Percentiles rank a stretch among this genome's conserved stretches.
phyloP scores from a whole-genome alignment of 2,888 invertebrate species.

The Andrena camellia region DNA sequence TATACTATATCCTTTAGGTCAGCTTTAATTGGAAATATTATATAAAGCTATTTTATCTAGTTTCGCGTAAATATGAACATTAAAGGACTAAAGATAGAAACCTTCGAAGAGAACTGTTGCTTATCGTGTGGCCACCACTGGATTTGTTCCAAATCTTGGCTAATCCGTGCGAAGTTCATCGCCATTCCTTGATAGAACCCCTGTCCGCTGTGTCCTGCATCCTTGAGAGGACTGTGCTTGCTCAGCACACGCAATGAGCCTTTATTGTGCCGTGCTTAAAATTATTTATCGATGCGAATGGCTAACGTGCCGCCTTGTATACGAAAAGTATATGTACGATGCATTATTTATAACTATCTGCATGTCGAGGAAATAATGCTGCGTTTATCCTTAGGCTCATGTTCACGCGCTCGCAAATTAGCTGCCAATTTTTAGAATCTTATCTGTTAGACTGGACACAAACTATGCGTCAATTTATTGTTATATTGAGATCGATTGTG shows the following conservation, averaged over 20 bases:
- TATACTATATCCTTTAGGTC: no score
- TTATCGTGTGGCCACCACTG: slow-evolving; percentile 28
- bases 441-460: not conserved
- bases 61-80: not conserved
- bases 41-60: no score
- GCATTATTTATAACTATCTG: slow-evolving; percentile 69
- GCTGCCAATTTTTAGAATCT: not conserved
- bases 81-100: not conserved
- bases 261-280: slow-evolving; percentile 70
- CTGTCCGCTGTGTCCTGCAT: slow-evolving; percentile 59
- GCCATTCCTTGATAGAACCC: slow-evolving; percentile 46
- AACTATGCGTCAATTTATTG: no score
- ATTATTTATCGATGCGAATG: slow-evolving; percentile 67
- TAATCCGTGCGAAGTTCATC: slow-evolving; percentile 61
- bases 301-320: slow-evolving; percentile 60
- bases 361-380: slow-evolving; percentile 44
- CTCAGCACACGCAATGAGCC: slow-evolving; percentile 44
- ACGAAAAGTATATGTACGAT: slow-evolving; percentile 66
- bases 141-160: slow-evolving; percentile 62
- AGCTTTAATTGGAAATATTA: no score
- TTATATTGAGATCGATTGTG: no score
- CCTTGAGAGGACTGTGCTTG: slow-evolving; percentile 70
- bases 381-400: slow-evolving; percentile 11
- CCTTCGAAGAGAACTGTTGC: not conserved
- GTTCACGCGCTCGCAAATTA: slow-evolving; percentile 8